Base-by-base conservation (phyloP, 2,797 vertebrate species). In the Octomys mimax region DNA sequence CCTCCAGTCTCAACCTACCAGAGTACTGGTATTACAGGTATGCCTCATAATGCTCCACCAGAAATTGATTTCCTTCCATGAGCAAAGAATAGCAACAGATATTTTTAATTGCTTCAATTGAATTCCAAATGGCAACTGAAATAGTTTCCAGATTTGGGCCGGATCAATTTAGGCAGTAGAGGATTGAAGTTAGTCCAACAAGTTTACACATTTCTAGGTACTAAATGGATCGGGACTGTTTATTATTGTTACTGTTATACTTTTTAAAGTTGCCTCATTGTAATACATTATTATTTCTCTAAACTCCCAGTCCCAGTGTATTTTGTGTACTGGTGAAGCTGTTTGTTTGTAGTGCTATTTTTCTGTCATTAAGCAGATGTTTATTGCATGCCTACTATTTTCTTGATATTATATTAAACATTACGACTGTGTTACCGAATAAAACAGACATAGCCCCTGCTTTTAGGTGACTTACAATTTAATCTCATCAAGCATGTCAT, bases 401-500 rank as follows among this genome's bases (percentile, higher is more conserved):
- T 89, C 39, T 75, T 91, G 66, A 82, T 62, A 73, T 42, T 81
- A 57, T 80, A 49, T 80, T 87, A 73, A 33, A 61, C 11, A 79
- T 36, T 0, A 1, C 22, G 42, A 39, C 66, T 92, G 75, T 84
- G 73, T 78, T 89, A 49, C 33, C 89, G 66, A 89, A 77, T 82
- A 83, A 71, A 94, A 79, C 28, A 91, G 36, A 91, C 46, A 46
- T 61, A 64, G 28, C 39, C 64, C 33, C 18, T 80, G 66, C 54
- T 79, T 54, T 92, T 42, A 49, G 79, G n/a, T 79, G 77, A 92
- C 59, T 64, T 95, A 75, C 11, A 22, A 54, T 95, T 31, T 52
- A 26, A n/a, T 89, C 31, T 96, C 12, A 57, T 86, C 79, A 94
- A 95, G 71, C n/a, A 92, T 71, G n/a, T 54, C 31, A 66, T 96